Percentiles rank a stretch among this genome's conserved stretches.
Evolutionary conservation across 2,888 invertebrate species (phyloP).

Genomic region (Cistogaster globosa): DNA sequence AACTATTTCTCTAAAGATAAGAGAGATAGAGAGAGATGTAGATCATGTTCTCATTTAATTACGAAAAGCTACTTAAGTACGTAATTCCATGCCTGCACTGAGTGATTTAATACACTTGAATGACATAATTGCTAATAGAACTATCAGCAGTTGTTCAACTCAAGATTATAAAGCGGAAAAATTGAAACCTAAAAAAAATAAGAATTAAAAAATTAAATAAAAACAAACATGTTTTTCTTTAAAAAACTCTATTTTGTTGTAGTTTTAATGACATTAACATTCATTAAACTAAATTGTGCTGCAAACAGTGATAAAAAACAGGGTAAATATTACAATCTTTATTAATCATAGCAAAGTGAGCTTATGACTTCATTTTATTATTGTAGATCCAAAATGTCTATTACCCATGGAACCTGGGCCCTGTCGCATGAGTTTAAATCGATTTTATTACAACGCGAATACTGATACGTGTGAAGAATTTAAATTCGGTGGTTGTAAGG

Average conservation of each 20-base stretch:
- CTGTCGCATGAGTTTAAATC: slow-evolving; percentile 79
- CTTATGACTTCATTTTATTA: neutral
- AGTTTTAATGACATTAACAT: slow-evolving; percentile 3
- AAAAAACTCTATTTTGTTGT: neutral
- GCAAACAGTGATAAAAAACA: slow-evolving; percentile 18
- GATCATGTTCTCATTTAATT: neutral
- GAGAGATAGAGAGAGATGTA: slow-evolving; percentile 9
- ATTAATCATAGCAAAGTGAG: neutral
- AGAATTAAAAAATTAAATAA: neutral
- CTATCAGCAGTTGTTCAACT: slow-evolving; percentile 7
- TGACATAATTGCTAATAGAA: slow-evolving; percentile 23
- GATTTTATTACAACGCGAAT: slow-evolving; percentile 78
- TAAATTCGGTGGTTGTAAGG: slow-evolving; percentile 79
- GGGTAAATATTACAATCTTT: slow-evolving; percentile 24
- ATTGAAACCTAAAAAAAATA: neutral
- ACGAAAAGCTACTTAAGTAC: neutral
- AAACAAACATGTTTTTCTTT: slow-evolving; percentile 38
- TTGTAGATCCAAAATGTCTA: slow-evolving; percentile 77
- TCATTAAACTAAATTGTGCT: slow-evolving; percentile 17
- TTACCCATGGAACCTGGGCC: slow-evolving; percentile 79
- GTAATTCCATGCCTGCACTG: neutral
- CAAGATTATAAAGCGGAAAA: slow-evolving; percentile 7
- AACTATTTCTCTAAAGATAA: slow-evolving; percentile 3
- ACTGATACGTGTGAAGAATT: slow-evolving; percentile 78
- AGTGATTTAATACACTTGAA: neutral